A percentile compares a stretch with the other conserved stretches of the same genome.
Evolutionary conservation across 37 sponge, comb jelly and placozoan genomes (phyloP).

Genomic region (Spongia lamella): DNA sequence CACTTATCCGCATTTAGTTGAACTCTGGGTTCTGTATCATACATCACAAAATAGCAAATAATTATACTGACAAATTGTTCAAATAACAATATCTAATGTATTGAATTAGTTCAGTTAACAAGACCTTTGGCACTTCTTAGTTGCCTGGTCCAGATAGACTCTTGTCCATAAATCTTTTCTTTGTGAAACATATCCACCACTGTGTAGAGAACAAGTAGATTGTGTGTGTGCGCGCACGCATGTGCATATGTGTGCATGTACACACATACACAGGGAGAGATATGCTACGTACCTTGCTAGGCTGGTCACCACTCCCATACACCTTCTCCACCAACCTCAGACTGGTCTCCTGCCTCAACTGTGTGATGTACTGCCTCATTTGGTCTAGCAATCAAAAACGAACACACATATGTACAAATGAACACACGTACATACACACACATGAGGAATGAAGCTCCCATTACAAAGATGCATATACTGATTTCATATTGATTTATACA

Average conservation of each 20-base stretch:
- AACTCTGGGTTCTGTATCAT: too few species aligned
- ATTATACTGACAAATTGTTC: too few species aligned
- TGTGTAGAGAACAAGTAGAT: too few species aligned
- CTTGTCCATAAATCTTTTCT: slow-evolving; percentile 99
- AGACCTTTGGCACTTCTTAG: slow-evolving; percentile 7
- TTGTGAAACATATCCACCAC: slow-evolving; percentile 99
- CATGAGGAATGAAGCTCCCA: too few species aligned
- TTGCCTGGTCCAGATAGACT: slow-evolving; percentile 92
- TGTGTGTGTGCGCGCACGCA: background rate
- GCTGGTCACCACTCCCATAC: slow-evolving; percentile 67
- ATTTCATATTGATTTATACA: too few species aligned
- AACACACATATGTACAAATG: background rate
- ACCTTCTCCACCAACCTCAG: slow-evolving; percentile 93
- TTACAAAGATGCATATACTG: too few species aligned
- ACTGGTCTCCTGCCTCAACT: slow-evolving; percentile 93
- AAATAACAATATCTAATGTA: background rate
- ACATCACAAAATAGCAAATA: too few species aligned
- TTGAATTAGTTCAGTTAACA: background rate
- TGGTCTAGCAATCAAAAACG: too few species aligned
- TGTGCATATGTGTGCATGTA: background rate
- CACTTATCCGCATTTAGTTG: too few species aligned
- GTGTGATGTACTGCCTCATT: slow-evolving; percentile 88
- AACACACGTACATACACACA: too few species aligned
- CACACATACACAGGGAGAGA: slow-evolving; percentile 4
- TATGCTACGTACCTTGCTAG: slow-evolving; percentile 75